These are phyloP conservation scores for Disparrhopalites patrizii DNA, from an alignment of 2,888 invertebrate genomes.

Conservation along the genomic window DNA sequence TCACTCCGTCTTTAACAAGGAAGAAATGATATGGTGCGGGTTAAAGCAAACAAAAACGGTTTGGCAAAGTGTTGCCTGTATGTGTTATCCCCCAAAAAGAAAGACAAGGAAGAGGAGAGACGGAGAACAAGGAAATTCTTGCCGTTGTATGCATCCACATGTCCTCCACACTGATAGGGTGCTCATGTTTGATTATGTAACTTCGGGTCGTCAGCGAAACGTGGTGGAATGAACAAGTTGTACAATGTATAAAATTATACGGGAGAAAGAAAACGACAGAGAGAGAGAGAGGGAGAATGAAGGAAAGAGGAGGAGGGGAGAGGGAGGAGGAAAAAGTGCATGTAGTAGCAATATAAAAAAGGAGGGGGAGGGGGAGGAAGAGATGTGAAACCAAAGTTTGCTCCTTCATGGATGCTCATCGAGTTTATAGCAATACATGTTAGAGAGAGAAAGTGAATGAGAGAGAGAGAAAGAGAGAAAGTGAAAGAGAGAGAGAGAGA, in stretches of 20 bases:
- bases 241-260: no score
- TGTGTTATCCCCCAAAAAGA: background rate
- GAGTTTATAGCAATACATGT: no score
- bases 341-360: background rate
- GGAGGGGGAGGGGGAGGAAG: background rate
- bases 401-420: background rate
- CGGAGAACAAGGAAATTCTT: no score
- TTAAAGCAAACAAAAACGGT: background rate
- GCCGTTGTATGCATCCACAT: background rate
- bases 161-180: no score
- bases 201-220: background rate
- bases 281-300: no score
- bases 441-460: no score
- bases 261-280: no score
- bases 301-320: no score
- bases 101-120: background rate
- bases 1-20: background rate
- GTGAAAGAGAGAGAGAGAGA: no score
- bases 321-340: no score
- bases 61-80: background rate
- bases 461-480: no score
- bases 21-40: slow-evolving; percentile 1
- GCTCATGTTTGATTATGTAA: slow-evolving; percentile 7
- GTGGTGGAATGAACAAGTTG: background rate
- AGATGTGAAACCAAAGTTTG: slow-evolving; percentile 1